A percentile compares a stretch with the other conserved stretches of the same genome.
phyloP scores from a whole-genome alignment of 2,797 vertebrate genomes.

The Cebuella pygmaea region DNA sequence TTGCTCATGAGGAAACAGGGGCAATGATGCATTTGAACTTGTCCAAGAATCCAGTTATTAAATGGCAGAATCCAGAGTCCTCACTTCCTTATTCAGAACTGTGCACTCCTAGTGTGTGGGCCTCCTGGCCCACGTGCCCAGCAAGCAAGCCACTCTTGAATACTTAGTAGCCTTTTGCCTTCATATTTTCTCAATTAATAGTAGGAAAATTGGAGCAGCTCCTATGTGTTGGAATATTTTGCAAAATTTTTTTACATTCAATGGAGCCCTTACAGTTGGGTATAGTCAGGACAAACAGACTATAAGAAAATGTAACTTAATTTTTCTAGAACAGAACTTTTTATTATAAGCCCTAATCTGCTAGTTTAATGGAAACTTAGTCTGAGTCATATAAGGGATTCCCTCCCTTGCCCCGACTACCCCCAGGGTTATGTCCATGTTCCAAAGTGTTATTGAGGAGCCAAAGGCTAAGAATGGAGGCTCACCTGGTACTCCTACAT shows the following conservation, averaged over 20 bases:
- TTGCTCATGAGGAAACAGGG: not conserved
- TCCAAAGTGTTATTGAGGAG: not conserved
- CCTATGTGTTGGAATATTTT: not conserved
- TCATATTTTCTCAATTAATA: not conserved
- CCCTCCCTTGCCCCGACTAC: not conserved
- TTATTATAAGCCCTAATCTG: not conserved
- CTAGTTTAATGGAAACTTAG: not conserved
- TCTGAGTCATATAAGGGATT: not conserved
- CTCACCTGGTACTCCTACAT: not conserved
- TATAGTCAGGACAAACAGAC: not conserved
- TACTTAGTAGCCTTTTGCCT: not conserved
- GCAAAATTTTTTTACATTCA: not conserved
- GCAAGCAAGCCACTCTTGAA: not conserved
- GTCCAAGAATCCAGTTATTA: not conserved
- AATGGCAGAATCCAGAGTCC: not conserved
- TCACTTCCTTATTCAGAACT: not conserved
- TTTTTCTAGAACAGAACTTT: conserved; percentile 16
- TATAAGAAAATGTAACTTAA: not conserved
- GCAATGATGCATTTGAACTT: not conserved
- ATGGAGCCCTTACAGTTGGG: not conserved
- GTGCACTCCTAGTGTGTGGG: not conserved
- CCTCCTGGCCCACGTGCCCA: not conserved
- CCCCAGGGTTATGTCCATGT: not conserved
- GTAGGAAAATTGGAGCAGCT: not conserved
- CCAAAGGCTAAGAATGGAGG: not conserved